Conservation (phyloP, 92 coral and sea anemone species). For the Metridium senile region DNA sequence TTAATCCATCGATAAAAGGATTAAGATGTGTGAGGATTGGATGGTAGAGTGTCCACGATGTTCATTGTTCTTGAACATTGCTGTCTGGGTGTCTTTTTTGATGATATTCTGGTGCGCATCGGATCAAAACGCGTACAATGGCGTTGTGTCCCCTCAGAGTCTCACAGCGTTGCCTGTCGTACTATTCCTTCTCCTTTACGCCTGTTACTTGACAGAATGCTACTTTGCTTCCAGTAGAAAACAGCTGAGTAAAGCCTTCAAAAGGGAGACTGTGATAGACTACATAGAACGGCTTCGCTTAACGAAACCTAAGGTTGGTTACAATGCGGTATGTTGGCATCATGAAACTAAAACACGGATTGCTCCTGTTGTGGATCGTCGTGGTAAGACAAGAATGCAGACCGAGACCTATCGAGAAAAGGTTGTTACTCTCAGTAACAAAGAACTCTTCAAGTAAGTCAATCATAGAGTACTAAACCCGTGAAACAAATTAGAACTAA, state of each 20-base stretch:
- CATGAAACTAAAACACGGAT: slow-evolving; percentile 46
- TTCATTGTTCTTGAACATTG: slow-evolving; percentile 58
- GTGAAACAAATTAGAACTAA: too few relatives aligned
- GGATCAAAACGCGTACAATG: slow-evolving; percentile 41
- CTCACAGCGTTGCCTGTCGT: slow-evolving; percentile 55
- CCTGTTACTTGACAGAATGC: slow-evolving; percentile 57
- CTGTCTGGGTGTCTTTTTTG: slow-evolving; percentile 34
- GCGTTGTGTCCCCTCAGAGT: slow-evolving; percentile 58
- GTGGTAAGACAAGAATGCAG: slow-evolving; percentile 57
- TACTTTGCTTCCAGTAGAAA: slow-evolving; percentile 55
- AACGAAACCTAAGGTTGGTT: slow-evolving; percentile 38
- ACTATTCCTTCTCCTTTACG: slow-evolving; percentile 50
- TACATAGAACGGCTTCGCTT: slow-evolving; percentile 39
- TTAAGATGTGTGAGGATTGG: slow-evolving; percentile 70
- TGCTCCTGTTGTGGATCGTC: slow-evolving; percentile 45
- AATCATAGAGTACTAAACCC: background rate
- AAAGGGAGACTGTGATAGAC: slow-evolving; percentile 29
- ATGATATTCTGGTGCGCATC: slow-evolving; percentile 45
- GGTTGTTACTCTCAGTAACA: slow-evolving; percentile 43
- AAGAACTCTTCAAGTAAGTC: slow-evolving; percentile 58
- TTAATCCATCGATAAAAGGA: slow-evolving; percentile 1
- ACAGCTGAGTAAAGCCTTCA: slow-evolving; percentile 21
- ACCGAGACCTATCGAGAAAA: slow-evolving; percentile 51
- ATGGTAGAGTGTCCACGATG: slow-evolving; percentile 71
- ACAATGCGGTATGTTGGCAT: slow-evolving; percentile 65